Evolutionary conservation across 2,113 vertebrate species (phyloP).

Genomic region (Formicarius rufipectus): DNA sequence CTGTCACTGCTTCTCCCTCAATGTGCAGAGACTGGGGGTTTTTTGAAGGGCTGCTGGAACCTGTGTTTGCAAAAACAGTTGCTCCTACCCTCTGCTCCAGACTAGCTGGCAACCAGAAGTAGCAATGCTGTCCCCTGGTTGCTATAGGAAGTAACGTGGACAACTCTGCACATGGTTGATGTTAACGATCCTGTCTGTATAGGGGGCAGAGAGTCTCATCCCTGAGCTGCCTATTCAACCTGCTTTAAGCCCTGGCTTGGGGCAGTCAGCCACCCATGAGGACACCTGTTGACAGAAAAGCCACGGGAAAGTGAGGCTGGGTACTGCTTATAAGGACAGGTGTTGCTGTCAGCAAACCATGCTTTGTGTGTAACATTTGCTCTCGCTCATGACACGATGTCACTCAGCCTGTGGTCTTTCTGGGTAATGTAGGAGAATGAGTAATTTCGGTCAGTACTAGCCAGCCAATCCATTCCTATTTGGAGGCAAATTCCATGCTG

Average conservation of each 20-base stretch:
- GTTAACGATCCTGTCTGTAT: accelerated
- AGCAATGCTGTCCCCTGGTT: not conserved
- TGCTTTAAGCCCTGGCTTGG: not conserved
- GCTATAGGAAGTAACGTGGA: not conserved
- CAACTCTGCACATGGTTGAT: not conserved
- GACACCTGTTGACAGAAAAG: not conserved
- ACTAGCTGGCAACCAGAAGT: not conserved
- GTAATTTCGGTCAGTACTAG: not conserved
- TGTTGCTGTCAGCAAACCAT: accelerated
- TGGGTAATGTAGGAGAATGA: not conserved
- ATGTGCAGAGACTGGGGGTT: accelerated
- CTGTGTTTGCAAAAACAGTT: not conserved
- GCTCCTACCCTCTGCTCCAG: not conserved
- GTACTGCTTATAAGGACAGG: not conserved
- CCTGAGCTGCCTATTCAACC: not conserved
- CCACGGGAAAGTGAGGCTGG: not conserved
- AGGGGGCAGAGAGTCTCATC: accelerated
- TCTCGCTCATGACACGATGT: accelerated
- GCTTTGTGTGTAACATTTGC: not conserved
- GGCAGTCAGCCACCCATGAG: not conserved
- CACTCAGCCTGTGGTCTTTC: not conserved
- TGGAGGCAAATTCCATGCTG: not conserved
- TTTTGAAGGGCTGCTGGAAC: not conserved
- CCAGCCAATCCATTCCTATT: not conserved
- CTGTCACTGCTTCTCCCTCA: not conserved